Evolutionary conservation across 2,113 vertebrate genomes (phyloP).

Genomic region (Amblyopsis rosae): DNA sequence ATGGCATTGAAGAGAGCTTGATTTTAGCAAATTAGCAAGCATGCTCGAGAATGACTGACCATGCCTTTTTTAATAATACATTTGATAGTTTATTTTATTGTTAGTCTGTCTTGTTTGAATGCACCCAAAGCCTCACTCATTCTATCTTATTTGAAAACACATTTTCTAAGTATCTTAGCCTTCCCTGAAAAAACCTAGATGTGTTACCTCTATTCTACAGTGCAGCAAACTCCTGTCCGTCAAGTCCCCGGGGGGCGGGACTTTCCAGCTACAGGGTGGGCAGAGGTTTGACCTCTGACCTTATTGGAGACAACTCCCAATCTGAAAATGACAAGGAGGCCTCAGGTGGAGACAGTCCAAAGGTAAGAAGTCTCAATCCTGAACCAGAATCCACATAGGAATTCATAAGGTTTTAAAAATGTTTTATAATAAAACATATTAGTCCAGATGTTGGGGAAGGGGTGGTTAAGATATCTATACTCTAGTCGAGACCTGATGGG

Average conservation of each 20-base stretch:
- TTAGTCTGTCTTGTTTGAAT: too few relatives aligned
- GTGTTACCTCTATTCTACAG: constrained; percentile 63
- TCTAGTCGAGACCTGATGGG: too few relatives aligned
- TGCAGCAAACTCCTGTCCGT: constrained; percentile 97
- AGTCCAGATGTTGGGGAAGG: too few relatives aligned
- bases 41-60: too few relatives aligned
- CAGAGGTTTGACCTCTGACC: constrained; percentile 88
- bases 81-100: not conserved
- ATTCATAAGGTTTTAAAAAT: too few relatives aligned
- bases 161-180: not conserved
- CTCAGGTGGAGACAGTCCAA: constrained; percentile 97
- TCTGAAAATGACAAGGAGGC: constrained; percentile 97
- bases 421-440: not conserved
- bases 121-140: not conserved
- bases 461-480: too few relatives aligned
- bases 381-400: not conserved
- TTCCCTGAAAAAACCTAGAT: not conserved
- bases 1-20: too few relatives aligned
- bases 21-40: too few relatives aligned
- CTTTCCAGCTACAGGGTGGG: constrained; percentile 93
- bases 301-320: constrained; percentile 92
- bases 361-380: constrained; percentile 78
- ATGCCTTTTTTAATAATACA: not conserved
- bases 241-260: constrained; percentile 94
- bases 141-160: not conserved